Evolutionary conservation across 2,888 invertebrate genomes (phyloP).

Genomic region (Scrobipalpa costella): DNA sequence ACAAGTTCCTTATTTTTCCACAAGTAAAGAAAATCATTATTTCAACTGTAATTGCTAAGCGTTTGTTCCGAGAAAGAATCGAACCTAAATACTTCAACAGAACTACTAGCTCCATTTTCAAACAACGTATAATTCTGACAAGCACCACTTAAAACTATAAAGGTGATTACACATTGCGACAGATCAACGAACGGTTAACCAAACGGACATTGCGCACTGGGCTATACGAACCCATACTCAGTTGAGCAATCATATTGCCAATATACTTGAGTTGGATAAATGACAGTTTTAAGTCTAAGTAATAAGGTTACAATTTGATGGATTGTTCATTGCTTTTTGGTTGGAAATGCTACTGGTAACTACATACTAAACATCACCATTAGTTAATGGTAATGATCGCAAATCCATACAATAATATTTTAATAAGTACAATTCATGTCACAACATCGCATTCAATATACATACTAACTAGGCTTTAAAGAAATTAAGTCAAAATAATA

Average conservation of each 20-base stretch:
- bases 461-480: no score
- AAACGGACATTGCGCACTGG: constrained; percentile 20
- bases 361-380: no score
- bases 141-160: constrained; percentile 13
- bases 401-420: no score
- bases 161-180: constrained; percentile 23
- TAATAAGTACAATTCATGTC: no score
- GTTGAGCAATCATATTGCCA: constrained; percentile 16
- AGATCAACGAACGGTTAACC: constrained; percentile 1
- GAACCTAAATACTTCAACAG: neutral
- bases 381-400: no score
- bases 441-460: no score
- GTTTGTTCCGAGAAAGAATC: neutral
- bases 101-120: neutral
- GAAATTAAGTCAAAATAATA: no score
- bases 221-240: constrained; percentile 3
- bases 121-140: neutral
- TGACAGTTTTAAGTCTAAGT: neutral
- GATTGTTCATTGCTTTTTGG: neutral
- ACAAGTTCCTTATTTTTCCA: no score
- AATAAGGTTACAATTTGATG: neutral
- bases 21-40: neutral
- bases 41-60: neutral
- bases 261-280: neutral
- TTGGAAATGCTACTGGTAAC: neutral